phyloP scores from a whole-genome alignment of 2,113 vertebrate species.

The Syrrhaptes paradoxus region DNA sequence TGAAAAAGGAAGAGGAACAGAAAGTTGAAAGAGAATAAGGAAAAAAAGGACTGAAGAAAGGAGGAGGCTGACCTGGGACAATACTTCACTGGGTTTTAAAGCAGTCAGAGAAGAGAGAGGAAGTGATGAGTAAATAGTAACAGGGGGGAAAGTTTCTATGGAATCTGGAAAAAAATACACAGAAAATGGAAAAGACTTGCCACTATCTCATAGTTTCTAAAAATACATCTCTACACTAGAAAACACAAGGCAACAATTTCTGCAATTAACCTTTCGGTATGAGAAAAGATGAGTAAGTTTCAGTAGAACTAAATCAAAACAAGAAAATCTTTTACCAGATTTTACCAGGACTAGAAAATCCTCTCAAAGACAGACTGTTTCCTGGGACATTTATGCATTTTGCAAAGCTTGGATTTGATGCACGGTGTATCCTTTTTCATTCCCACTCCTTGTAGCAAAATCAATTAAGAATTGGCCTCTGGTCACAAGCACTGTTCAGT shows the following conservation, averaged over 20 bases:
- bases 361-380: background rate
- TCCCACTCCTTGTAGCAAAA: background rate
- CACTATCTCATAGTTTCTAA: background rate
- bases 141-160: background rate
- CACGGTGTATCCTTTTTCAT: background rate
- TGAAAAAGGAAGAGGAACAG: background rate
- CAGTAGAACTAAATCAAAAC: background rate
- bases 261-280: background rate
- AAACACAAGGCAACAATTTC: background rate
- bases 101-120: background rate
- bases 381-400: background rate
- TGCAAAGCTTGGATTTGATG: background rate
- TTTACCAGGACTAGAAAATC: background rate
- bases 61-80: background rate
- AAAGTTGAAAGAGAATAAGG: background rate
- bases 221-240: background rate
- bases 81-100: background rate
- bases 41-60: background rate
- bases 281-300: background rate
- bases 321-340: background rate
- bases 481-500: background rate
- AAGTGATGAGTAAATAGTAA: background rate
- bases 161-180: background rate
- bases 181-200: background rate
- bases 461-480: background rate